phyloP scores from a whole-genome alignment of 2,113 vertebrate genomes.

The Syngnathus floridae region DNA sequence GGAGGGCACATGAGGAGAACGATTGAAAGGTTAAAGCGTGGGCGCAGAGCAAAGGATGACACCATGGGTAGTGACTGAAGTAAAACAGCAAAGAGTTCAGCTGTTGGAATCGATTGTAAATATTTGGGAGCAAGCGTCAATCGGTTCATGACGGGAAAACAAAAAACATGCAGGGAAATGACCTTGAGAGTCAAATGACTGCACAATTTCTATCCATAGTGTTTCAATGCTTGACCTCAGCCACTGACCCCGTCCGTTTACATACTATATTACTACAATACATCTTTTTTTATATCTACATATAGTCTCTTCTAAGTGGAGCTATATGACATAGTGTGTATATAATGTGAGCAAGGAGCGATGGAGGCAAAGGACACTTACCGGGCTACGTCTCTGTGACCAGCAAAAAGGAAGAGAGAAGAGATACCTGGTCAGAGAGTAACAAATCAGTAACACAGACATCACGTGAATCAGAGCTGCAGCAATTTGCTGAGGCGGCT shows the following conservation, averaged over 20 bases:
- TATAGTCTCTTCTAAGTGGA: slow-evolving; percentile 1
- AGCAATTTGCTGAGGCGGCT: slow-evolving; percentile 5
- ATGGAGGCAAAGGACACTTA: slow-evolving; percentile 70
- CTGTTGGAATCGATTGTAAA: slow-evolving; percentile 39
- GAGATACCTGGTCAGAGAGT: slow-evolving; percentile 97
- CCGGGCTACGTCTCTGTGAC: slow-evolving; percentile 98
- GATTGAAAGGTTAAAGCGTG: not conserved
- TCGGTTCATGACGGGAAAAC: slow-evolving; percentile 19
- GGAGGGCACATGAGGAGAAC: slow-evolving; percentile 11
- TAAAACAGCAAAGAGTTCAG: slow-evolving; percentile 49
- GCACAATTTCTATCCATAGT: not conserved
- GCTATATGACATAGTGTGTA: slow-evolving; percentile 5
- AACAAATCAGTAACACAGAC: slow-evolving; percentile 81
- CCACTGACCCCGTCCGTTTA: not conserved
- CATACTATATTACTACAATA: too few species aligned
- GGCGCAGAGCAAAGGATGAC: slow-evolving; percentile 16
- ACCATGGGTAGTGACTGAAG: slow-evolving; percentile 35
- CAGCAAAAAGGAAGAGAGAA: slow-evolving; percentile 99
- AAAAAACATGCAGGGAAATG: not conserved
- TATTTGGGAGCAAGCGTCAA: slow-evolving; percentile 7
- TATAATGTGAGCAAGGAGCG: slow-evolving; percentile 22
- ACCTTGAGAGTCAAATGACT: not conserved
- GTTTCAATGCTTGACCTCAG: slow-evolving; percentile 4
- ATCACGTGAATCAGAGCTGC: slow-evolving; percentile 22
- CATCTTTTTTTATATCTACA: too few species aligned